Evolutionary conservation across 2,888 invertebrate species (phyloP).

Genomic region (Abrostola tripartita): DNA sequence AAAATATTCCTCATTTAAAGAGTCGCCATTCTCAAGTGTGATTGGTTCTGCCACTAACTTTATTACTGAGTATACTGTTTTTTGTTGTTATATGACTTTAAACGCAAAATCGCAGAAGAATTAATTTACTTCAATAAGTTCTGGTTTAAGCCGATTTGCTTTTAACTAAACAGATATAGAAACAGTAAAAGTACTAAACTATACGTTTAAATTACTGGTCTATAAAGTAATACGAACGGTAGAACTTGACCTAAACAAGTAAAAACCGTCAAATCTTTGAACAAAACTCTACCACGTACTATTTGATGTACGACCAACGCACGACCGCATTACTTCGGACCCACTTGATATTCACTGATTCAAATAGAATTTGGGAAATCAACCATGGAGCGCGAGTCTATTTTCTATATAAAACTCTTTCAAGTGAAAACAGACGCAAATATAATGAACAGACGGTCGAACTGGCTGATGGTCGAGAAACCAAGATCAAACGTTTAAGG

Average conservation of each 20-base stretch:
- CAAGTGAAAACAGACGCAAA: constrained; percentile 29
- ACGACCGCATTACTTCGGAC: constrained; percentile 43
- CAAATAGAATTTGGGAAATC: constrained; percentile 49
- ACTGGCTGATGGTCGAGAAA: neutral
- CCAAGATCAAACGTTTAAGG: constrained; percentile 28
- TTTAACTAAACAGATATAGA: no score
- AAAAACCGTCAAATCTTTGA: neutral
- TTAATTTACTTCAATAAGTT: no score
- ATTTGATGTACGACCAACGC: constrained; percentile 31
- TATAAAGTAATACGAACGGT: no score
- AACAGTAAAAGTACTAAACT: no score
- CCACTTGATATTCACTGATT: constrained; percentile 54
- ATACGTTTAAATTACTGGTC: no score
- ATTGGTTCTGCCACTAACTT: no score
- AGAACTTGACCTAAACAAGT: neutral
- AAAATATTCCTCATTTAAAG: no score
- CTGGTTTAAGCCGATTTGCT: no score
- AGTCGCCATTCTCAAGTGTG: no score
- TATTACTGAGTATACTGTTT: no score
- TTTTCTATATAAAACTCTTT: constrained; percentile 32
- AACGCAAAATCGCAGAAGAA: no score
- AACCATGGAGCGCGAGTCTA: constrained; percentile 28
- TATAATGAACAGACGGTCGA: constrained; percentile 25
- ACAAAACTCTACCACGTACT: constrained; percentile 14
- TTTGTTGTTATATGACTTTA: no score